A percentile compares a stretch with the other conserved stretches of the same genome.
Evolutionary conservation across 2,888 invertebrate genomes (phyloP).

Genomic region (Dolomedes plantarius): DNA sequence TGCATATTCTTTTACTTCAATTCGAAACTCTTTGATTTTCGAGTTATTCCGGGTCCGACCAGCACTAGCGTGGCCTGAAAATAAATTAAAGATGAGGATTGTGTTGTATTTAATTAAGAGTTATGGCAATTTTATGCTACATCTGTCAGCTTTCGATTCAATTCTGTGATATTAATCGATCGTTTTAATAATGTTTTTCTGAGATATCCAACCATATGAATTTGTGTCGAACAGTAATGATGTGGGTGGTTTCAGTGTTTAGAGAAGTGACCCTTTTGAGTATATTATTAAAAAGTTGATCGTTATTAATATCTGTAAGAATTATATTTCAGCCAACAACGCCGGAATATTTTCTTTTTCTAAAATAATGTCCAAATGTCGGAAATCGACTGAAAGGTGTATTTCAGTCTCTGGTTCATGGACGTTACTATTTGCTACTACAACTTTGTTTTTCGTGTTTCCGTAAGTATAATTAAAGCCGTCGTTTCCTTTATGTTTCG

Average conservation of each 20-base stretch:
- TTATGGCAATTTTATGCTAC: not conserved
- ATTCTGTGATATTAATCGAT: not conserved
- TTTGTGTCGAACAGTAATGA: not conserved
- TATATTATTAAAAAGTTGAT: slow-evolving; percentile 33
- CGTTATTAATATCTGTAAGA: slow-evolving; percentile 1
- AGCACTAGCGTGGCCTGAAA: not conserved
- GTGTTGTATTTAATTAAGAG: not conserved
- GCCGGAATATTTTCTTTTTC: slow-evolving; percentile 7
- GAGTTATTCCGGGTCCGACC: not conserved
- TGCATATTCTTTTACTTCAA: too few relatives aligned
- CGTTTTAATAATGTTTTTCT: not conserved
- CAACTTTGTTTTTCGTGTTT: slow-evolving; percentile 96
- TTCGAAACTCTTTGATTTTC: too few relatives aligned
- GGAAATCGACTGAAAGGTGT: slow-evolving; percentile 94
- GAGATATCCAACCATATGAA: not conserved
- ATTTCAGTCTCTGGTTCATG: slow-evolving; percentile 99
- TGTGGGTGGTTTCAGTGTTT: not conserved
- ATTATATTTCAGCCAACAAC: not conserved
- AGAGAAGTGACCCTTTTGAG: not conserved
- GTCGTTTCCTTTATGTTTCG: too few relatives aligned
- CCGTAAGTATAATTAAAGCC: slow-evolving; percentile 88
- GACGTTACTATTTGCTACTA: slow-evolving; percentile 94
- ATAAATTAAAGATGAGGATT: not conserved
- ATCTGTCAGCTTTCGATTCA: not conserved
- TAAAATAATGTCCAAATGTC: slow-evolving; percentile 89